phyloP scores from a whole-genome alignment of 2,797 vertebrate genomes.

The Alfaro cultratus region DNA sequence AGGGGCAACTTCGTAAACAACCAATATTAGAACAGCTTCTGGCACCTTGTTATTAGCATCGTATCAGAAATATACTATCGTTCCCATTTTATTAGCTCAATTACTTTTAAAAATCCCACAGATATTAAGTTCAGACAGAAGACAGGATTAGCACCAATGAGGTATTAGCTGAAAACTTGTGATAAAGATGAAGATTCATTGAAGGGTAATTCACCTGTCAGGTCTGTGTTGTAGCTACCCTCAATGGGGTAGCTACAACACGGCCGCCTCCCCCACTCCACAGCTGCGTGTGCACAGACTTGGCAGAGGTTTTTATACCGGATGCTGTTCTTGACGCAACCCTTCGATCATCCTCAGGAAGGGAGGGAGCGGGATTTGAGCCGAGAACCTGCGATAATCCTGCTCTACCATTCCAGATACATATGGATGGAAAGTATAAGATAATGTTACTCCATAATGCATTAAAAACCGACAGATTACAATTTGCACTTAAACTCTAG shows the following conservation, averaged over 20 bases:
- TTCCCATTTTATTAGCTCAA: background rate
- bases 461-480: background rate
- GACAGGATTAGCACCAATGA: background rate
- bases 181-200: background rate
- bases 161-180: background rate
- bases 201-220: background rate
- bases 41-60: background rate
- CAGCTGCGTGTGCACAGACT: background rate
- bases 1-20: background rate
- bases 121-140: background rate
- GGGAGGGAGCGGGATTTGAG: background rate
- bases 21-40: background rate
- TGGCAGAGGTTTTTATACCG: background rate
- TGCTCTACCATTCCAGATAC: background rate
- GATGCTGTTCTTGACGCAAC: background rate
- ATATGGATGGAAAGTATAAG: background rate
- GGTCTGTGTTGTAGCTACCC: background rate
- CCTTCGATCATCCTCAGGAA: background rate
- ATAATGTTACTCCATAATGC: background rate
- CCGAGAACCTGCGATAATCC: background rate
- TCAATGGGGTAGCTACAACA: too few species aligned
- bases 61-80: background rate
- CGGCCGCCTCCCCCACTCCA: background rate
- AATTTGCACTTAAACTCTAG: background rate
- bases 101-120: background rate